Base-by-base conservation (phyloP, 2,888 invertebrate genomes). In the Empis livida region DNA sequence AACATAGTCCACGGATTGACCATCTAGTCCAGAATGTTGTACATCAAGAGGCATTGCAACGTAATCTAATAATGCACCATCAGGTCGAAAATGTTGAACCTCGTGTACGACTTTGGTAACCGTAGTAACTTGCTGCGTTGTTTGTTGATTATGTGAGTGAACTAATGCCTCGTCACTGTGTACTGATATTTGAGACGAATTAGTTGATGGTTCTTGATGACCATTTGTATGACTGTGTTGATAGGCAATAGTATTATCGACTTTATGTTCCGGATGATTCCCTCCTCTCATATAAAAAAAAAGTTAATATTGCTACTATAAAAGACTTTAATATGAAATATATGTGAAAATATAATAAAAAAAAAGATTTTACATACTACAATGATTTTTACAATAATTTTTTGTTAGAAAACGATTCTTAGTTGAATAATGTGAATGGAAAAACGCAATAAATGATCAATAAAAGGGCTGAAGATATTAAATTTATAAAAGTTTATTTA, bases 71-170 rank as follows among this genome's bases (percentile, higher is more conserved):
- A 70, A 67, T 52, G 70, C 71, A 49, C 57, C 72, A 69, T 72
- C 73, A 48, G 72, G 70, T 50, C 75, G 75, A 59, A 77, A 70
- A 55, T 76, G 76, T 54, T 72, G 72, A 43, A 79, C 77, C 63
- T 80, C 80, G 52, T 79, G 74, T 41, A 80, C 78, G 42, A 81
- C 79, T 68, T 82, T 81, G 48, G 80, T 81, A 52, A 81, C 78
- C 31, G 80, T 80, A 49, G 81, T 81, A 60, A 82, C 80, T 76
- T 82, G 71, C 63, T 81, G 80, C 43, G 79, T 79, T 47, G 78
- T 78, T 61, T 80, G 80, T 61, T 80, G 79, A 61, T 80, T 80
- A 60, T 79, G 78, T 50, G 77, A 76, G 52, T 80, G 73, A 56
- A 79, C 76, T 56, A 76, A 66, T 44, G 74, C 49, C 31, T 73